Evolutionary conservation across 2,797 vertebrate species (phyloP).

Genomic region (Syngnathus acus): DNA sequence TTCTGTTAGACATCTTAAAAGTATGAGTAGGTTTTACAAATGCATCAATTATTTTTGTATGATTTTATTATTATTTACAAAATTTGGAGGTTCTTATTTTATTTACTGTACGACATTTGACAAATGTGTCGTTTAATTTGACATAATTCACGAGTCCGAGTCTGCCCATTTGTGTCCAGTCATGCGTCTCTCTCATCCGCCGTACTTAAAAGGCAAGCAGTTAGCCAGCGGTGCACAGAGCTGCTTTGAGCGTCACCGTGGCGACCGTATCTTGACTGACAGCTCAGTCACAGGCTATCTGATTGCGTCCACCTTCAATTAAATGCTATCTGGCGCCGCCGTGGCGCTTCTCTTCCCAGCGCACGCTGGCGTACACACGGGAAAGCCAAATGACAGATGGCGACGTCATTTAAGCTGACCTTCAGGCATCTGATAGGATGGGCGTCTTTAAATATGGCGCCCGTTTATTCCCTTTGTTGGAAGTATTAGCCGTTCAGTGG

Average conservation of each 20-base stretch:
- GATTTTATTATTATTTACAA: too few relatives aligned
- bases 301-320: slow-evolving; percentile 69
- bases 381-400: slow-evolving; percentile 49
- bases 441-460: slow-evolving; percentile 49
- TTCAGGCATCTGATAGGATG: slow-evolving; percentile 50
- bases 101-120: background rate
- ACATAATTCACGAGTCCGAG: slow-evolving; percentile 21
- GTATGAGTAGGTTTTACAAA: background rate
- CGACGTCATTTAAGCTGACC: slow-evolving; percentile 63
- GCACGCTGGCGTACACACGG: slow-evolving; percentile 28
- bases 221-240: slow-evolving; percentile 49
- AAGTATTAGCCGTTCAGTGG: slow-evolving; percentile 34
- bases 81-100: background rate
- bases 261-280: slow-evolving; percentile 64
- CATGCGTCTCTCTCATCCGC: slow-evolving; percentile 22
- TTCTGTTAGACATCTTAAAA: too few relatives aligned
- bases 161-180: slow-evolving; percentile 16
- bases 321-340: slow-evolving; percentile 52
- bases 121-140: background rate
- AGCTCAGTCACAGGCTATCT: slow-evolving; percentile 62
- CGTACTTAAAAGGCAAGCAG: slow-evolving; percentile 50
- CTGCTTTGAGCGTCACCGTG: slow-evolving; percentile 43
- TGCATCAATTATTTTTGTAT: background rate
- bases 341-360: slow-evolving; percentile 33
- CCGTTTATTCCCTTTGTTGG: slow-evolving; percentile 29